Evolutionary conservation across 2,888 invertebrate genomes (phyloP), one percentile per base, ranked within the genome.

Genomic region (Drosophila affinis): DNA sequence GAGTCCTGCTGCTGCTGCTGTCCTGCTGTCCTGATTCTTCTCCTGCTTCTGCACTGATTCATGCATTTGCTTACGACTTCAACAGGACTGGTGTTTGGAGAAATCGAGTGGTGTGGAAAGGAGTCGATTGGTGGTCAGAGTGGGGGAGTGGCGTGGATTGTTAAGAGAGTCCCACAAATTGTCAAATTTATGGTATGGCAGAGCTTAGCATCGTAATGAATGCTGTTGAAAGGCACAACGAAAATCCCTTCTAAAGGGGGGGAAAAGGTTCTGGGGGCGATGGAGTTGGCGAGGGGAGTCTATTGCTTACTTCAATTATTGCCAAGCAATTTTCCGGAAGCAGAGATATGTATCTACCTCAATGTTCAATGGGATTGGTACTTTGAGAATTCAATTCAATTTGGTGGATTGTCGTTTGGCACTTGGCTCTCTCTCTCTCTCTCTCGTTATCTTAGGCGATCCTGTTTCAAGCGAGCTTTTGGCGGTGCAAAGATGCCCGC

Each of bases 141-240:
- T 2, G 12, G 14, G 2, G 39, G 39, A 39, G 39, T 6, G 39
- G n/a, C 2, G 6, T 39, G 34, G 34, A 14, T 34, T 34, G 39
- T 7, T 39, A 29, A 29, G 53, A 54, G 53, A 53, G 18, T 14
- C 10, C 27, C 76, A 74, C 78, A 78, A 81, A 79, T 76, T 77
- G 74, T 62, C 69, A 70, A 81, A 81, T 79, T 78, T 81, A 79
- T 79, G 78, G 81, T 72, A 68, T 73, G 57, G 45, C 2, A 45
- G 45, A 60, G 81, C 76, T 76, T 65, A 74, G 27, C 71, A 71
- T 62, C 77, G 62, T 67, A 69, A 56, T 73, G 55, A 47, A 56
- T 21, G 17, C 21, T 18, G 32, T 18, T 10, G n/a, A 39, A 39
- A 14, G 5, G 24, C 10, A 39, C 18, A 14, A 47, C 47, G 34